Base-by-base conservation (phyloP, 2,797 vertebrate genomes). In the Enteromius anoplus region DNA sequence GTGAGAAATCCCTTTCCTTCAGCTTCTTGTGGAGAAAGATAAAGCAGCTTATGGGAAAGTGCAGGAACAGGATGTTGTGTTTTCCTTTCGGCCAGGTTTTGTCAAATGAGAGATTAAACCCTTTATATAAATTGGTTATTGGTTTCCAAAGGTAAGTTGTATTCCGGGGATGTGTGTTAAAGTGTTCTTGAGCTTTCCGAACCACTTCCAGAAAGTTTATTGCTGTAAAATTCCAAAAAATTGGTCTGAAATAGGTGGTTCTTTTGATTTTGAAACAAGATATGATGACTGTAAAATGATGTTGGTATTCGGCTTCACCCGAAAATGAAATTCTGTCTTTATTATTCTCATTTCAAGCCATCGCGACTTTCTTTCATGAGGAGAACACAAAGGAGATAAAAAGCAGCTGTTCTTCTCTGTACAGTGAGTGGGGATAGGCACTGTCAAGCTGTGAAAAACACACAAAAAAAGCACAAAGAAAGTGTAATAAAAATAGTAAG, bases 1-100 rank as follows among this genome's bases (percentile, higher is more conserved):
- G 72, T 47, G 81, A 84, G 84, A 88, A 85, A 84, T 83, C 81
- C 72, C 40, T 85, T 80, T 75, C 64, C 32, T 64, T 83, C 49
- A 69, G 79, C 60, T 62, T 53, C 79, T 72, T 81, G 83, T 60
- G 80, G 53, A 90, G 68, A 55, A 37, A 84, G 86, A 85, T 84
- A 84, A 84, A 87, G 60, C 64, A 32, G 62, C 71, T 82, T n/a
- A 55, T 66, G 37, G 62, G 23, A 60, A 79, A 23, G 58, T 88
- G 89, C 49, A 88, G 85, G 75, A 23, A 64, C 26, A n/a, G 75
- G 64, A 51, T 76, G 32, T 11, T 26, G 32, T 34, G 68, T 69
- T 69, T 60, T 86, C 77, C 62, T 78, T 81, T 58, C 8, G 26
- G 66, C 29, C 68, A 68, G 72, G 78, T 66, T 85, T 79, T 87